phyloP scores from a whole-genome alignment of 2,888 invertebrate genomes.

The Phaonia tiefii region DNA sequence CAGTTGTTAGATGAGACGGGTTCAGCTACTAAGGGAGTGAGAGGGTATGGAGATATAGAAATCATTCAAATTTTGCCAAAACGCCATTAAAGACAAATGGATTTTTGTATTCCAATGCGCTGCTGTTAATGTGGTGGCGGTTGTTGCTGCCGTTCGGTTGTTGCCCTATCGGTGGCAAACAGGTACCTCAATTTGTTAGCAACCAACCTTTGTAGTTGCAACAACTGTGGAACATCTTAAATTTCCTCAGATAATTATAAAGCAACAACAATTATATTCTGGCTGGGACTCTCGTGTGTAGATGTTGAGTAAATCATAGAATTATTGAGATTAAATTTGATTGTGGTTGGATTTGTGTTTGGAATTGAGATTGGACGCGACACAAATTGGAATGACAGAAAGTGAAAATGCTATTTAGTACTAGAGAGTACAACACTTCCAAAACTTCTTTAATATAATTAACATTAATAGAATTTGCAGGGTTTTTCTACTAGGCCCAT shows the following conservation, averaged over 20 bases:
- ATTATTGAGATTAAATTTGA: conserved; percentile 64
- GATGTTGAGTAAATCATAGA: conserved; percentile 32
- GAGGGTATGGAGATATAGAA: conserved; percentile 35
- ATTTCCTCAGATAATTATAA: conserved; percentile 51
- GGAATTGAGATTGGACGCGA: too few relatives aligned
- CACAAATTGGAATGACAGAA: too few relatives aligned
- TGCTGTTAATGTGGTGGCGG: neutral
- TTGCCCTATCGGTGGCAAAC: conserved; percentile 9
- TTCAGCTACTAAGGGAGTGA: neutral
- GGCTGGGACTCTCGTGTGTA: neutral
- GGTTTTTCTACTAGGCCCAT: too few relatives aligned
- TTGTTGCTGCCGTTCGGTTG: conserved; percentile 10
- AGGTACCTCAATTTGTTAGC: conserved; percentile 58
- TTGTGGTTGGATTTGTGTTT: conserved; percentile 53
- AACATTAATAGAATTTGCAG: too few relatives aligned
- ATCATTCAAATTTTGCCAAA: conserved; percentile 76
- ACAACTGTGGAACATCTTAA: conserved; percentile 39
- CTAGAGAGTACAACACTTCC: too few relatives aligned
- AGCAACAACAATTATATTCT: conserved; percentile 21
- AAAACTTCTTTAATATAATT: too few relatives aligned
- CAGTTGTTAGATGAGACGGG: conserved; percentile 52
- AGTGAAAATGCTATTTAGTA: too few relatives aligned
- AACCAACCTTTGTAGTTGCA: conserved; percentile 31
- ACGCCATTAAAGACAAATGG: conserved; percentile 60
- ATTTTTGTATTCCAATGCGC: neutral